A percentile compares a stretch with the other conserved stretches of the same genome.
Evolutionary conservation across 2,797 vertebrate genomes (phyloP).

Genomic region (Caiman crocodilus): DNA sequence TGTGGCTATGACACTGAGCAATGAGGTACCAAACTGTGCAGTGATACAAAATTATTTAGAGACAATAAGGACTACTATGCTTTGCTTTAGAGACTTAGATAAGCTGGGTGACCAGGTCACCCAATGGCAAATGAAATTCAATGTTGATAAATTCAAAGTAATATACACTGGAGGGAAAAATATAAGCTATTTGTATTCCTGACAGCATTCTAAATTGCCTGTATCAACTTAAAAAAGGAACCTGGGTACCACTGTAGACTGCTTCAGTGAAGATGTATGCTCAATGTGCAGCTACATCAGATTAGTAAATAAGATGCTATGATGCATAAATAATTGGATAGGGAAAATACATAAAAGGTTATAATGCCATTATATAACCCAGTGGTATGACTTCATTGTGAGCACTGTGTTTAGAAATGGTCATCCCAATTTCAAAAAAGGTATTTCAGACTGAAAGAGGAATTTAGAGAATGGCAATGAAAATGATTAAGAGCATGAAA

Average conservation of each 20-base stretch:
- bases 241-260: constrained; percentile 70
- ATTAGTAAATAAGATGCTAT: constrained; percentile 73
- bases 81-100: constrained; percentile 60
- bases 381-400: constrained; percentile 63
- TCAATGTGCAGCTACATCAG: constrained; percentile 68
- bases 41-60: constrained; percentile 63
- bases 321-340: constrained; percentile 69
- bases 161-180: constrained; percentile 57
- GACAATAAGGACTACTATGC: constrained; percentile 54
- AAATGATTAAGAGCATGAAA: constrained; percentile 64
- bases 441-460: constrained; percentile 69
- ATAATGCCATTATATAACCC: constrained; percentile 36
- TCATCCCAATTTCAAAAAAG: constrained; percentile 65
- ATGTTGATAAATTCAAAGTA: constrained; percentile 49
- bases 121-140: constrained; percentile 56
- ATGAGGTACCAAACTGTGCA: constrained; percentile 70
- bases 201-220: constrained; percentile 64
- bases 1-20: constrained; percentile 57
- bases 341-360: constrained; percentile 70
- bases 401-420: constrained; percentile 61
- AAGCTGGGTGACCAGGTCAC: constrained; percentile 51
- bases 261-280: constrained; percentile 69
- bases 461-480: constrained; percentile 66
- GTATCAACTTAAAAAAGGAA: constrained; percentile 49
- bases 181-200: constrained; percentile 65